Conservation (phyloP, 2,113 vertebrate species). For the Serinus canaria region DNA sequence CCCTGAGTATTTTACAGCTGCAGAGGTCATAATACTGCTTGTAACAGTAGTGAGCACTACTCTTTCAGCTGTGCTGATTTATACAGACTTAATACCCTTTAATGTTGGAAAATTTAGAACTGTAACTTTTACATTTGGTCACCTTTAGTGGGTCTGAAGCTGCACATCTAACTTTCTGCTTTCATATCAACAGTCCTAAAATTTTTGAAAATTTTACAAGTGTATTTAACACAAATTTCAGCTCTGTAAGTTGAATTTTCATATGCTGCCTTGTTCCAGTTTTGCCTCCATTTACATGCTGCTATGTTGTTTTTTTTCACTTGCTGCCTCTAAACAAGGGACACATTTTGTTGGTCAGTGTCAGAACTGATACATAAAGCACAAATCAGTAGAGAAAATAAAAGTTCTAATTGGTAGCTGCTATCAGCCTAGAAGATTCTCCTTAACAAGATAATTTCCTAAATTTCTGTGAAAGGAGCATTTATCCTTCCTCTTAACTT, state of each 20-base stretch:
- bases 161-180: neutral
- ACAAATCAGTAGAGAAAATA: neutral
- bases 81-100: neutral
- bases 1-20: fast-evolving
- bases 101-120: neutral
- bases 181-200: neutral
- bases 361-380: neutral
- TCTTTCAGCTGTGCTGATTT: neutral
- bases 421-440: neutral
- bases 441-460: neutral
- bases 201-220: neutral
- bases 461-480: neutral
- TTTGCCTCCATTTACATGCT: neutral
- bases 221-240: neutral
- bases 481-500: neutral
- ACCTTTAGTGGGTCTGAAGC: too few species aligned
- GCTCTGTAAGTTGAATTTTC: neutral
- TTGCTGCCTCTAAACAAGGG: neutral
- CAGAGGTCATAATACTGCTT: neutral
- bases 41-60: neutral
- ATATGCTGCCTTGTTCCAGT: neutral
- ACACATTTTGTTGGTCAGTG: neutral
- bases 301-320: neutral
- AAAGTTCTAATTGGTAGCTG: neutral
- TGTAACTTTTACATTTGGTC: neutral